phyloP scores from a whole-genome alignment of 92 coral and sea anemone genomes.

The Paramuricea clavata region DNA sequence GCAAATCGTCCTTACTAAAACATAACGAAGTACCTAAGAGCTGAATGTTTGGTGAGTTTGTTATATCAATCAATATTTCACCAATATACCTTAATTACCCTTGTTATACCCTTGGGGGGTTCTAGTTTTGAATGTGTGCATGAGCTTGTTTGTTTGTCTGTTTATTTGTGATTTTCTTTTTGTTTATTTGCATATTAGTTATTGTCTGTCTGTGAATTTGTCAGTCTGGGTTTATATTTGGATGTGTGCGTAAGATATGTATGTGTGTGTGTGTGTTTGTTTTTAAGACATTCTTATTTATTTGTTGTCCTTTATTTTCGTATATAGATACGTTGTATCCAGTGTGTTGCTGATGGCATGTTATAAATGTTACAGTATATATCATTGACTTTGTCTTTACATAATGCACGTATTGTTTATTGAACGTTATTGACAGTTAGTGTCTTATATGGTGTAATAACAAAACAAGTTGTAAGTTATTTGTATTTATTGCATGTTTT shows the following conservation, averaged over 20 bases:
- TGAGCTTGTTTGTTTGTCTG: not conserved
- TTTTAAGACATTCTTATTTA: not conserved
- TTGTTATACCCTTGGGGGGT: too few species aligned
- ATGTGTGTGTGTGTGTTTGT: not conserved
- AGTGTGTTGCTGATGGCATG: constrained; percentile 16
- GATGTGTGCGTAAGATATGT: not conserved
- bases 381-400: constrained; percentile 3
- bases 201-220: not conserved
- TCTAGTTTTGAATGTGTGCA: too few species aligned
- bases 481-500: constrained; percentile 20
- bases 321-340: constrained; percentile 6
- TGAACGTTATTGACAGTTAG: not conserved
- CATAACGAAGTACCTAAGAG: constrained; percentile 14
- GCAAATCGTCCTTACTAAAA: constrained; percentile 91
- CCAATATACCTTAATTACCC: too few species aligned
- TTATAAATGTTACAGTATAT: constrained; percentile 8
- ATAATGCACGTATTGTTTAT: not conserved
- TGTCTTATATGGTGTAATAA: constrained; percentile 2
- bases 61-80: too few species aligned
- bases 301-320: constrained; percentile 5
- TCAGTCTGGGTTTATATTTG: not conserved
- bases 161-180: too few species aligned
- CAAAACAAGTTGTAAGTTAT: constrained; percentile 18
- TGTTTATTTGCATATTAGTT: too few species aligned
- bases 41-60: constrained; percentile 1